Percentiles rank a stretch among this genome's conserved stretches.
These are phyloP conservation scores for Falcunculus frontatus DNA, from an alignment of 2,113 vertebrate genomes.

Conservation along the genomic window DNA sequence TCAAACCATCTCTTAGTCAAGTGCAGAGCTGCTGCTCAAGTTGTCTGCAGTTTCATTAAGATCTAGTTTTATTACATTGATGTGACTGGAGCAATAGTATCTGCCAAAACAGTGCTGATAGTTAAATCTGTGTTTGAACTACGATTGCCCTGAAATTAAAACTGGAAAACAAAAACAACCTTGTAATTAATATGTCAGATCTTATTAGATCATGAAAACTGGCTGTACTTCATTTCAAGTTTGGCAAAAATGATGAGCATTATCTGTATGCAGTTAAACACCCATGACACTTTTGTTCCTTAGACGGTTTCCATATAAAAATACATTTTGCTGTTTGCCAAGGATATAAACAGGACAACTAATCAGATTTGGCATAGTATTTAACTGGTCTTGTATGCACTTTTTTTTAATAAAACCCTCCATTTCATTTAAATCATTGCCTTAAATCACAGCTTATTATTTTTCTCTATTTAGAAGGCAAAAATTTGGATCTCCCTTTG, in stretches of 20 bases:
- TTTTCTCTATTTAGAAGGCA: background rate
- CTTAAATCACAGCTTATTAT: background rate
- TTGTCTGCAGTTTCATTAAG: background rate
- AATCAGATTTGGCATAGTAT: background rate
- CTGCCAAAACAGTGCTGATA: background rate
- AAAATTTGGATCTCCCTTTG: background rate
- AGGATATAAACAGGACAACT: background rate
- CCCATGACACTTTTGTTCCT: background rate
- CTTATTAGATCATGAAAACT: conserved; percentile 10
- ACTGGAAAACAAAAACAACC: conserved; percentile 32
- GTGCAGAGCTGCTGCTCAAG: background rate
- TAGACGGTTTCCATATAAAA: background rate
- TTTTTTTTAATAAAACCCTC: background rate
- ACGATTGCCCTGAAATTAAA: conserved; percentile 43
- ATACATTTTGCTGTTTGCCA: background rate
- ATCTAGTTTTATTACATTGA: background rate
- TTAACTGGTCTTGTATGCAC: background rate
- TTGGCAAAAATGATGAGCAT: background rate
- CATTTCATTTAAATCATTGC: background rate
- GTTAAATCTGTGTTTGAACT: conserved; percentile 24
- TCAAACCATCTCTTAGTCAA: background rate
- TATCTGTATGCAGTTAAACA: background rate
- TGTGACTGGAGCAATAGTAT: background rate
- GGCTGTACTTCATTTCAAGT: background rate
- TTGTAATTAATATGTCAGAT: conserved; percentile 53